Evolutionary conservation across 2,797 vertebrate genomes (phyloP).

Genomic region (Xyrichtys novacula): DNA sequence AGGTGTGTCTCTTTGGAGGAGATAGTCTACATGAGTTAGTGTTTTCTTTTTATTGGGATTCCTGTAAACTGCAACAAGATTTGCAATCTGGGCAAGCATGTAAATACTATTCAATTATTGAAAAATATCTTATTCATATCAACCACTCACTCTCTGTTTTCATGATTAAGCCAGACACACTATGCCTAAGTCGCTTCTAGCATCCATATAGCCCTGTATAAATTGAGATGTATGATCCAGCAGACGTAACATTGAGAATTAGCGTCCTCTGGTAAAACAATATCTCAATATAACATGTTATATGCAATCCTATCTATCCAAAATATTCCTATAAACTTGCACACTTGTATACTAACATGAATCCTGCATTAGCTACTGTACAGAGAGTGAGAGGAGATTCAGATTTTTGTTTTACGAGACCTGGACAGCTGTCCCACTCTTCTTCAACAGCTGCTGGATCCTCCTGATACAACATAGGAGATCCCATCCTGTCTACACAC

Average conservation of each 20-base stretch:
- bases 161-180: not conserved
- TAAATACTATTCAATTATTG: constrained; percentile 34
- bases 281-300: constrained; percentile 22
- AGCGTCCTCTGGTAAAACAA: constrained; percentile 26
- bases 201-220: not conserved
- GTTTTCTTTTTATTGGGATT: constrained; percentile 26
- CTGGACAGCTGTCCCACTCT: constrained; percentile 65
- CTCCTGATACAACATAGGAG: constrained; percentile 47
- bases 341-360: constrained; percentile 47
- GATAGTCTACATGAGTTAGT: too few species aligned
- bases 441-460: constrained; percentile 56
- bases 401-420: constrained; percentile 37
- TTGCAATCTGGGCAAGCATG: constrained; percentile 23
- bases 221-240: constrained; percentile 40
- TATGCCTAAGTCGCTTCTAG: not conserved
- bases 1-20: constrained; percentile 39
- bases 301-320: constrained; percentile 41
- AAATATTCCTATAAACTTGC: constrained; percentile 58
- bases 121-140: constrained; percentile 14
- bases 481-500: constrained; percentile 38
- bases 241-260: not conserved
- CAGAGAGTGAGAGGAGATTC: constrained; percentile 32
- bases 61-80: constrained; percentile 30
- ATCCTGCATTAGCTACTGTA: constrained; percentile 57
- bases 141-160: not conserved